Evolutionary conservation across 2,113 vertebrate species (phyloP), one percentile per base, ranked within the genome.

Genomic region (Chaetodon auriga): DNA sequence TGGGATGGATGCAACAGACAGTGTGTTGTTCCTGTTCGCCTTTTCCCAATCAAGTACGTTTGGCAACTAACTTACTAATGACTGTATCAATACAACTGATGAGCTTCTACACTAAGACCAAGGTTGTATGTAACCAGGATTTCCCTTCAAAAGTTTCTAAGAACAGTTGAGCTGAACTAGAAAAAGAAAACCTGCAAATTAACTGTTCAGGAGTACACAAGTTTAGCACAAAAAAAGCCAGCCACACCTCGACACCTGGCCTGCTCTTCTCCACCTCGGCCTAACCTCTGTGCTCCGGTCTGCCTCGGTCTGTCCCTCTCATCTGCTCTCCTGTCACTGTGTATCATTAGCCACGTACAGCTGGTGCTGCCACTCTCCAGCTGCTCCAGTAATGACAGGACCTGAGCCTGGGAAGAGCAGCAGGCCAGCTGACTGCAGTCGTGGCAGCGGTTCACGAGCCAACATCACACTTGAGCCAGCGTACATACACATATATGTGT

Each of bases 381-480:
- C 78, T 87, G 88, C 81, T 87, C 23, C 25, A 38, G 41, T 90
- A 92, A 94, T 93, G 78, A 92, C 87, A 94, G 81, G 87, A 85
- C 57, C 53, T 70, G 85, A 30, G 45, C 64, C 65, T 46, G 63
- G 41, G 81, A 82, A 30, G 62, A 82, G 60, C 68, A 77, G 62
- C 84, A 73, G 76, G 49, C 75, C 57, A 68, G 36, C 19, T 19
- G 58, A 75, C 62, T 61, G 72, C 5, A 46, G 68, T 63, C 25
- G 58, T 69, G 74, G 68, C 76, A 55, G 35, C 2, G 19, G 15
- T 41, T 57, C 43, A 45, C 61, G 63, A 78, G 66, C 63, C 48
- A 30, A 41, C 49, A 46, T 73, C 61, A 68, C 72, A 82, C 55
- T 16, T 25, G n/a, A 16, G 8, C 41, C 21, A 23, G 46, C 63